phyloP scores from a whole-genome alignment of 1,140 invertebrate species.

The Bombus difficillimus region DNA sequence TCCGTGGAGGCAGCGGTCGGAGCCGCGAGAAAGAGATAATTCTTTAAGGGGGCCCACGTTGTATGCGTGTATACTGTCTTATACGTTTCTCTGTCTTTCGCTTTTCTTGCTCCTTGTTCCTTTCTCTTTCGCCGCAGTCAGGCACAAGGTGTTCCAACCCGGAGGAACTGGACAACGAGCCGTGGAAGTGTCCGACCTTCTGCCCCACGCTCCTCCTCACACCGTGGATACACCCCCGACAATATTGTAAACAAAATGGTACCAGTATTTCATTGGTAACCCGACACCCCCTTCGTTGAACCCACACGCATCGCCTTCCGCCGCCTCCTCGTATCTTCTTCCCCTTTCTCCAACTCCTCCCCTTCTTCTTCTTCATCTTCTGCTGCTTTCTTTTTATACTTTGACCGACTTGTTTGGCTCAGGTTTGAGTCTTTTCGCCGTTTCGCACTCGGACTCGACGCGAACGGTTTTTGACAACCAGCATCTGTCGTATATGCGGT shows the following conservation, averaged over 20 bases:
- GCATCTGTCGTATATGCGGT: no score
- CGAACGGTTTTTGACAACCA: neutral
- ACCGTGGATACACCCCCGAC: constrained; percentile 62
- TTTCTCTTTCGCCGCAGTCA: constrained; percentile 23
- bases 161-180: constrained; percentile 42
- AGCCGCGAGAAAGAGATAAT: constrained; percentile 53
- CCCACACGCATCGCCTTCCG: constrained; percentile 78
- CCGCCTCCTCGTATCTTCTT: constrained; percentile 7
- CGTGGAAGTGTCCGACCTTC: constrained; percentile 38
- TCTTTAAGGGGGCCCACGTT: constrained; percentile 41
- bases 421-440: neutral
- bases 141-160: constrained; percentile 54
- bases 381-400: neutral
- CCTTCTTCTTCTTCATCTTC: neutral
- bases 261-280: constrained; percentile 82
- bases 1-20: constrained; percentile 10
- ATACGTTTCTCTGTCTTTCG: neutral
- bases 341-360: neutral
- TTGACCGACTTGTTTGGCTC: neutral
- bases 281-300: constrained; percentile 75
- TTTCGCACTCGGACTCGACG: neutral
- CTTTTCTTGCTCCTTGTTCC: neutral
- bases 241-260: constrained; percentile 83
- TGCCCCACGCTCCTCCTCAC: neutral
- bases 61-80: neutral